phyloP scores from a whole-genome alignment of 2,113 vertebrate species.

The Rhinogobius similis region DNA sequence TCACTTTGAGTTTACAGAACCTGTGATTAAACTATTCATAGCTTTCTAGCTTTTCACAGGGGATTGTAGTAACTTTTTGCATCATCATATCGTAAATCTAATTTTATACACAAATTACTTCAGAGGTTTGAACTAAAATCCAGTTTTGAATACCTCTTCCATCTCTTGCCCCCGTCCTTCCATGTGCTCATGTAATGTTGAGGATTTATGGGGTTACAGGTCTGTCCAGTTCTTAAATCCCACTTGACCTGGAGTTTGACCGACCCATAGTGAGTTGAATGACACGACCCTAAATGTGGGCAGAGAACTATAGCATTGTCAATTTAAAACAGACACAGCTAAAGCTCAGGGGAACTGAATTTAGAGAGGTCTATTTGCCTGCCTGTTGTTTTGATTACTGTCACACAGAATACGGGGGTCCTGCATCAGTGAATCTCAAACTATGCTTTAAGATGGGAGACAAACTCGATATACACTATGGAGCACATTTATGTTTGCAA shows the following conservation, averaged over 20 bases:
- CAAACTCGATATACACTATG: not conserved
- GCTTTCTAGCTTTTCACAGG: too few relatives aligned
- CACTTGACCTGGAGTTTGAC: not conserved
- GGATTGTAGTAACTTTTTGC: too few relatives aligned
- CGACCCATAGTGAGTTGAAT: not conserved
- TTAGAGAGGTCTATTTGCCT: slow-evolving; percentile 12
- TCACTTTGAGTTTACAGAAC: too few relatives aligned
- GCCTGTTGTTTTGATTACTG: slow-evolving; percentile 43
- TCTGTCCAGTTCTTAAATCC: not conserved
- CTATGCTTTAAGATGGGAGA: slow-evolving; percentile 20
- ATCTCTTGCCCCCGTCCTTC: not conserved
- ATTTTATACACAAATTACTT: too few relatives aligned
- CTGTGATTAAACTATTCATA: too few relatives aligned
- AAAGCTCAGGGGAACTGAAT: slow-evolving; percentile 20
- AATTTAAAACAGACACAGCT: slow-evolving; percentile 20
- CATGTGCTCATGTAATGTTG: not conserved
- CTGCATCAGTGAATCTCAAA: slow-evolving; percentile 29
- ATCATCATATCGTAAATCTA: too few relatives aligned
- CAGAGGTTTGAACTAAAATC: too few relatives aligned
- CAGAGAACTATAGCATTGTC: slow-evolving; percentile 9
- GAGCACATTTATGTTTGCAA: not conserved
- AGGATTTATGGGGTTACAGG: not conserved
- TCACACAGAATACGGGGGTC: slow-evolving; percentile 15
- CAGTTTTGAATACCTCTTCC: not conserved
- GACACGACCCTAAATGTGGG: not conserved